These are phyloP conservation scores for Notodonta ziczac DNA, from an alignment of 2,888 invertebrate genomes.

Conservation along the genomic window DNA sequence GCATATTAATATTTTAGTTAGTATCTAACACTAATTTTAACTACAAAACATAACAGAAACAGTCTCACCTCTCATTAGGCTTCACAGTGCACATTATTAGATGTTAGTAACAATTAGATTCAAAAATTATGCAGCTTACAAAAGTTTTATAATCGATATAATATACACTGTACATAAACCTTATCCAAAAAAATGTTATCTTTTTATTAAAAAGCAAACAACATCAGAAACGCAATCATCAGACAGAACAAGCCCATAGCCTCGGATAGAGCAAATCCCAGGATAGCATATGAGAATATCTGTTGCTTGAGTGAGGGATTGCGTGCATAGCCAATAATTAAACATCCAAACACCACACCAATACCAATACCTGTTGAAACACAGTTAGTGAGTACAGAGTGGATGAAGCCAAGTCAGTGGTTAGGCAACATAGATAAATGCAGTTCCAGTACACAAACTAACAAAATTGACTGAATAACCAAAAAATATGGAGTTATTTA, in stretches of 20 bases:
- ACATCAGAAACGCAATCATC: constrained; percentile 98
- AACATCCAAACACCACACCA: constrained; percentile 97
- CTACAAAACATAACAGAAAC: constrained; percentile 37
- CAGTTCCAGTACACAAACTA: background rate
- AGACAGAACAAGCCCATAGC: constrained; percentile 99
- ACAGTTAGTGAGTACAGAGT: constrained; percentile 35
- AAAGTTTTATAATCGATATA: constrained; percentile 35
- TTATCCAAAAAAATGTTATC: constrained; percentile 31
- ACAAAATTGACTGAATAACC: too few relatives aligned
- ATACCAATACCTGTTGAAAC: constrained; percentile 94
- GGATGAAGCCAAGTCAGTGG: constrained; percentile 10
- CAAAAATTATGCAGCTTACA: constrained; percentile 43
- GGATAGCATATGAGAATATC: constrained; percentile 98
- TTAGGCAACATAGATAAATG: background rate
- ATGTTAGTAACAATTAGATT: constrained; percentile 1
- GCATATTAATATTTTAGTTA: background rate
- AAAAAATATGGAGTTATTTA: too few relatives aligned
- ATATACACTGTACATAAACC: constrained; percentile 62
- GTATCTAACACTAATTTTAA: constrained; percentile 20
- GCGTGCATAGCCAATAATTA: constrained; percentile 98
- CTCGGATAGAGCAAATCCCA: constrained; percentile 99
- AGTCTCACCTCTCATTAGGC: constrained; percentile 52
- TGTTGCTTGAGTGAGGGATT: constrained; percentile 99
- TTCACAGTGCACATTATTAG: constrained; percentile 40
- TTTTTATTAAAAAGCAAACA: constrained; percentile 97